Percentiles rank a stretch among this genome's conserved stretches.
Evolutionary conservation across 2,797 vertebrate genomes (phyloP).

Genomic region (Paedocypris micromegethes): DNA sequence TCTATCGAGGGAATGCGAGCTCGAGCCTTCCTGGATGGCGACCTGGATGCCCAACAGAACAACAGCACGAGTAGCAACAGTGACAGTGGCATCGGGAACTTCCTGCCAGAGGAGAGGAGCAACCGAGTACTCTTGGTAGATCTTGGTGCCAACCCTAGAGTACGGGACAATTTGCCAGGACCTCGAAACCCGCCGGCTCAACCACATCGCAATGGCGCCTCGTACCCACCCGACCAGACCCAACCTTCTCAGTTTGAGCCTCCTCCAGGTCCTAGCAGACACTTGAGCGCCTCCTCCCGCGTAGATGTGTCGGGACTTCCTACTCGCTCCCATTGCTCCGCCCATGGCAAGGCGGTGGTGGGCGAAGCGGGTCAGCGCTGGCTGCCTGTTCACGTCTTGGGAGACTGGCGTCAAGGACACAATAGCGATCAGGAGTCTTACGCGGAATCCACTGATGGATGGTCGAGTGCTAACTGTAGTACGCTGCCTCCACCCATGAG

Average conservation of each 20-base stretch:
- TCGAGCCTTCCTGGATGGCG: constrained; percentile 80
- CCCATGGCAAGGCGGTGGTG: constrained; percentile 69
- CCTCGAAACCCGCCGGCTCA: constrained; percentile 59
- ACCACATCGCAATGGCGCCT: constrained; percentile 71
- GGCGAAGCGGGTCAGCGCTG: constrained; percentile 71
- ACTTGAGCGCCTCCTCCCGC: constrained; percentile 63
- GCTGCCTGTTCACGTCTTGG: constrained; percentile 88
- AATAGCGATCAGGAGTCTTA: constrained; percentile 96
- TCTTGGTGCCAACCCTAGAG: constrained; percentile 74
- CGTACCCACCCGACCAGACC: constrained; percentile 74
- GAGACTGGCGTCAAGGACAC: constrained; percentile 81
- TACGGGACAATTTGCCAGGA: constrained; percentile 75
- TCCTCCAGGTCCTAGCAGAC: constrained; percentile 69
- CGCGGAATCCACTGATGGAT: constrained; percentile 93
- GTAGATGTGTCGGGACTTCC: constrained; percentile 54
- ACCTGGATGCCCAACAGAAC: constrained; percentile 78
- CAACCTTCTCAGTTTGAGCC: constrained; percentile 62
- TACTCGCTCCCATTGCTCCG: constrained; percentile 66
- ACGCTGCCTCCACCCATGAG: constrained; percentile 96
- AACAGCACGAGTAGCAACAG: constrained; percentile 97
- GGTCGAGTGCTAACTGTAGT: constrained; percentile 95
- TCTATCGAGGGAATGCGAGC: constrained; percentile 90
- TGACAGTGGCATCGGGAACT: constrained; percentile 94
- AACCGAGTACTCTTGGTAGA: constrained; percentile 89
- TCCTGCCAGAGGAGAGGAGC: constrained; percentile 88